Evolutionary conservation across 2,797 vertebrate species (phyloP).

Genomic region (Sciaenops ocellatus): DNA sequence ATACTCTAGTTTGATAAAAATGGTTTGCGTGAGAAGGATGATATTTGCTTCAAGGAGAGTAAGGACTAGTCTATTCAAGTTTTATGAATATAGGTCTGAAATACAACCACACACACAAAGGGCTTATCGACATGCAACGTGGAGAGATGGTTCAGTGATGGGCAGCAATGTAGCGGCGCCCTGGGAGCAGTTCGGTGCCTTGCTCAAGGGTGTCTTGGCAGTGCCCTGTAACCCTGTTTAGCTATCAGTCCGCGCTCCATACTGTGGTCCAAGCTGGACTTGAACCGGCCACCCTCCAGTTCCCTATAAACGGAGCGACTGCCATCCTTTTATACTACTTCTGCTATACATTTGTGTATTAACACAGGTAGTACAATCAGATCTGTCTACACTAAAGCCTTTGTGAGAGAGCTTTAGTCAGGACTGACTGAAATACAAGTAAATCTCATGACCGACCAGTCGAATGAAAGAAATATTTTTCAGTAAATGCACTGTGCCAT

Average conservation of each 20-base stretch:
- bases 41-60: not conserved
- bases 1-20: not conserved
- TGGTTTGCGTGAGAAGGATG: not conserved
- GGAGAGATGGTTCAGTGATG: too few species aligned
- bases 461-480: not conserved
- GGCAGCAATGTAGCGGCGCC: too few species aligned
- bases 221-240: too few species aligned
- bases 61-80: not conserved
- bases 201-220: too few species aligned
- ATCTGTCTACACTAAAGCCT: not conserved
- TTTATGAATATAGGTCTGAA: too few species aligned
- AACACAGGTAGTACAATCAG: not conserved
- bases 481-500: not conserved
- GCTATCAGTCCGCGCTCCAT: too few species aligned
- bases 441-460: not conserved
- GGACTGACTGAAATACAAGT: not conserved
- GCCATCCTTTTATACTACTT: not conserved
- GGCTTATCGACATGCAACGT: too few species aligned
- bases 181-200: too few species aligned
- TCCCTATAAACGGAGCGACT: too few species aligned
- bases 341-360: not conserved
- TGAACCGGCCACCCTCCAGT: too few species aligned
- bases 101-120: too few species aligned
- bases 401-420: not conserved
- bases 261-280: too few species aligned